These are phyloP conservation scores for Tragopan temminckii DNA, from an alignment of 2,797 vertebrate species.

Conservation along the genomic window DNA sequence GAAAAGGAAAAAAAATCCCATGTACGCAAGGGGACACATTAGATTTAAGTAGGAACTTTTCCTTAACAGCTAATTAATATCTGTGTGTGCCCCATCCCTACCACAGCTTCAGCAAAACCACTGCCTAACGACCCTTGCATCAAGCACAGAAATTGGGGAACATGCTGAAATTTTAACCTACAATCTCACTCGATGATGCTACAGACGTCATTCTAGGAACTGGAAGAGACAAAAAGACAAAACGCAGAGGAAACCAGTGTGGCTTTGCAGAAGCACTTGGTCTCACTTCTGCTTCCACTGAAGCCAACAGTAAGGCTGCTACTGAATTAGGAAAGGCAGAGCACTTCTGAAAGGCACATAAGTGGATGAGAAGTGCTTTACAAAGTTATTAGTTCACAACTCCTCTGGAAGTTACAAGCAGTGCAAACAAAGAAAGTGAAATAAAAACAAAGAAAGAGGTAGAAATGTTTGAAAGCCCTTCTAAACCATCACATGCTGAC, in stretches of 20 bases:
- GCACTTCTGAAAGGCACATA: slow-evolving; percentile 23
- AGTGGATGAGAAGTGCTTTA: slow-evolving; percentile 22
- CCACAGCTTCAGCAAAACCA: not conserved
- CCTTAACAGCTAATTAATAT: not conserved
- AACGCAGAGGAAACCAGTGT: not conserved
- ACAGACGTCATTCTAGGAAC: not conserved
- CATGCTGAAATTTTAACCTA: not conserved
- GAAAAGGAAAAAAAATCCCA: not conserved
- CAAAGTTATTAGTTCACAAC: not conserved
- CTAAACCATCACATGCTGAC: not conserved
- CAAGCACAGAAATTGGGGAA: not conserved
- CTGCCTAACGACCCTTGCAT: not conserved
- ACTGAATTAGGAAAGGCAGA: not conserved
- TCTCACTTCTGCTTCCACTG: not conserved
- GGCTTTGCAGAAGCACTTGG: slow-evolving; percentile 29
- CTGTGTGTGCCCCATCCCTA: not conserved
- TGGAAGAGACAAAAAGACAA: not conserved
- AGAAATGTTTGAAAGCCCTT: slow-evolving; percentile 50
- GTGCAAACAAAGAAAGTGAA: slow-evolving; percentile 41
- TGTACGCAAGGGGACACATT: not conserved
- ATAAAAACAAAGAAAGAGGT: slow-evolving; percentile 26
- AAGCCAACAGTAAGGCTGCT: not conserved
- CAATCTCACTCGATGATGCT: not conserved
- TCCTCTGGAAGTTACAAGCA: not conserved
- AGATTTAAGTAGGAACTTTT: not conserved